Evolutionary conservation across 2,113 vertebrate genomes (phyloP).

Genomic region (Anser cygnoides): DNA sequence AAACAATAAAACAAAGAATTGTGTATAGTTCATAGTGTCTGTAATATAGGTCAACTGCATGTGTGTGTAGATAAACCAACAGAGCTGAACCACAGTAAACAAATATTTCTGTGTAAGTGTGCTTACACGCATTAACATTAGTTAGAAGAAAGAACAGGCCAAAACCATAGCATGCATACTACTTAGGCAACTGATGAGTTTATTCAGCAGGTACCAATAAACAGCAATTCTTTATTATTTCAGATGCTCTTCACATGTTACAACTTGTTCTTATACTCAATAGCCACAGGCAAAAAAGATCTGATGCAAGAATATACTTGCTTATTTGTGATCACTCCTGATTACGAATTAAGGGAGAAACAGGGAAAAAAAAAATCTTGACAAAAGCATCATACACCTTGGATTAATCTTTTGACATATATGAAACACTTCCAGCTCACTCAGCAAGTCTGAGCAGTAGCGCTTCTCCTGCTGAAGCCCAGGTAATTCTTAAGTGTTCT

Average conservation of each 20-base stretch:
- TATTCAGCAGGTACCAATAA: not conserved
- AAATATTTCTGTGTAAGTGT: too few species aligned
- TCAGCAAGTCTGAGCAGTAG: not conserved
- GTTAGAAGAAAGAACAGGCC: not conserved
- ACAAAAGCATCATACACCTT: not conserved
- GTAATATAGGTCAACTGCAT: not conserved
- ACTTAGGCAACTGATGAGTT: not conserved
- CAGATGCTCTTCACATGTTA: not conserved
- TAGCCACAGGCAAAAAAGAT: not conserved
- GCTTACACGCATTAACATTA: not conserved
- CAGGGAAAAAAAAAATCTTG: not conserved
- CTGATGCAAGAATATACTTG: not conserved
- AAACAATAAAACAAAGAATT: not conserved
- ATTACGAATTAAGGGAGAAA: not conserved
- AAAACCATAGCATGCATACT: not conserved
- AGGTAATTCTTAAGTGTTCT: not conserved
- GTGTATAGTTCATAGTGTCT: not conserved
- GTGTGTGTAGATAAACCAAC: not conserved
- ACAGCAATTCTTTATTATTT: not conserved
- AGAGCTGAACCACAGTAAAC: not conserved
- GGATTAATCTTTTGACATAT: not conserved
- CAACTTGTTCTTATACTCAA: not conserved
- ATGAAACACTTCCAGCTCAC: not conserved
- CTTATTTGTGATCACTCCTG: not conserved
- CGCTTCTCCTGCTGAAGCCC: not conserved